These are phyloP conservation scores for Drosophila siamana DNA, from an alignment of 2,888 invertebrate species.

Conservation along the genomic window DNA sequence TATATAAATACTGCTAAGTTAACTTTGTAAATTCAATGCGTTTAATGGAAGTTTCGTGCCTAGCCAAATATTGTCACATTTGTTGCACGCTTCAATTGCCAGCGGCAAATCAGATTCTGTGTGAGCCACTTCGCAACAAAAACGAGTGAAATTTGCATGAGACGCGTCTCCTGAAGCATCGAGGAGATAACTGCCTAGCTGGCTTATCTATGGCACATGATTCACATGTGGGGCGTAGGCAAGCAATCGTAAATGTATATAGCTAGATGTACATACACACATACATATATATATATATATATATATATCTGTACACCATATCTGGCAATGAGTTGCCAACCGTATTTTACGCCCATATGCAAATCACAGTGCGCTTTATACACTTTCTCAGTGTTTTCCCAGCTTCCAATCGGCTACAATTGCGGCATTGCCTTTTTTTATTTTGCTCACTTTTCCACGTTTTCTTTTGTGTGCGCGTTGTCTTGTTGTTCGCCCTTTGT, in stretches of 20 bases:
- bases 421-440: slow-evolving; percentile 29
- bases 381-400: slow-evolving; percentile 9
- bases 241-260: slow-evolving; percentile 11
- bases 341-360: slow-evolving; percentile 58
- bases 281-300: slow-evolving; percentile 11
- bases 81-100: slow-evolving; percentile 1
- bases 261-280: too few species aligned
- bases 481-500: slow-evolving; percentile 54
- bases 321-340: slow-evolving; percentile 43
- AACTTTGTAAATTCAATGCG: not conserved
- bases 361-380: slow-evolving; percentile 46
- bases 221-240: slow-evolving; percentile 18
- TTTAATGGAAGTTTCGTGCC: too few species aligned
- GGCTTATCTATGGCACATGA: slow-evolving; percentile 37
- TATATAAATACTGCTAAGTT: not conserved
- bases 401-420: slow-evolving; percentile 43
- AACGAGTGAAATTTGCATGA: not conserved
- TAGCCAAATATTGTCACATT: not conserved
- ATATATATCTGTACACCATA: slow-evolving; percentile 21
- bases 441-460: slow-evolving; percentile 4
- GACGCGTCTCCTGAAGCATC: slow-evolving; percentile 1
- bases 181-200: slow-evolving; percentile 16
- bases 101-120: slow-evolving; percentile 12
- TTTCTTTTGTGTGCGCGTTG: slow-evolving; percentile 24
- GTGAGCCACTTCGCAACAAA: too few species aligned